These are phyloP conservation scores for Bergia sp. DNA, from an alignment of 92 coral and sea anemone genomes.

Conservation along the genomic window DNA sequence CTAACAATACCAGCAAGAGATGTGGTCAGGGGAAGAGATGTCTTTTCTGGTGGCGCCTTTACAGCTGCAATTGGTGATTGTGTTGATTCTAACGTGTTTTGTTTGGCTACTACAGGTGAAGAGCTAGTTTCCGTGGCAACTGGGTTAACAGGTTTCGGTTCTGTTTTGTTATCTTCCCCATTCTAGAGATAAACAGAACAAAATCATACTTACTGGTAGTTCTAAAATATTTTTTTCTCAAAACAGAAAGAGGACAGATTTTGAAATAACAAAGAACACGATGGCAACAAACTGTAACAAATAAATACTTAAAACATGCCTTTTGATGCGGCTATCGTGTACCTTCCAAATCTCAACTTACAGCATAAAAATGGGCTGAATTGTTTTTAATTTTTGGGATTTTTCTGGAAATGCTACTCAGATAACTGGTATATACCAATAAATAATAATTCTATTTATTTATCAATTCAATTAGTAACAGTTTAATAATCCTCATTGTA, in stretches of 20 bases:
- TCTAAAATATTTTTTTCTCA: neutral
- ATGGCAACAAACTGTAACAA: neutral
- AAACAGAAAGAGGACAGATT: too few relatives aligned
- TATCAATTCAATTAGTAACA: too few relatives aligned
- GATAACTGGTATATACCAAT: too few relatives aligned
- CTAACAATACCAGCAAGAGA: conserved; percentile 22
- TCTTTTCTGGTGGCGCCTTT: neutral
- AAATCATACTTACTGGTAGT: neutral
- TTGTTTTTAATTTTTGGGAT: too few relatives aligned
- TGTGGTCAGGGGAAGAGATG: conserved; percentile 1
- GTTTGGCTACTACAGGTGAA: neutral
- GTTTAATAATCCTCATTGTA: too few relatives aligned
- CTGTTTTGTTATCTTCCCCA: conserved; percentile 35
- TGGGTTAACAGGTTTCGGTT: conserved; percentile 18
- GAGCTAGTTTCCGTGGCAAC: conserved; percentile 21
- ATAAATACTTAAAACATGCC: too few relatives aligned
- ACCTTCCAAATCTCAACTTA: too few relatives aligned
- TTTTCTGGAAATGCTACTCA: too few relatives aligned
- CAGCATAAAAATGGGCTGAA: too few relatives aligned
- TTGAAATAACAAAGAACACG: neutral
- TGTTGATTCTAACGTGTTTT: conserved; percentile 35
- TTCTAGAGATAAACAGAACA: neutral
- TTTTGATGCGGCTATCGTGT: too few relatives aligned
- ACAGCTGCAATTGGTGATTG: conserved; percentile 42
- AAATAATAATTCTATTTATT: too few relatives aligned